Evolutionary conservation across 1,140 invertebrate genomes (phyloP), one percentile per base, ranked within the genome.

Genomic region (Dinoponera quadriceps): DNA sequence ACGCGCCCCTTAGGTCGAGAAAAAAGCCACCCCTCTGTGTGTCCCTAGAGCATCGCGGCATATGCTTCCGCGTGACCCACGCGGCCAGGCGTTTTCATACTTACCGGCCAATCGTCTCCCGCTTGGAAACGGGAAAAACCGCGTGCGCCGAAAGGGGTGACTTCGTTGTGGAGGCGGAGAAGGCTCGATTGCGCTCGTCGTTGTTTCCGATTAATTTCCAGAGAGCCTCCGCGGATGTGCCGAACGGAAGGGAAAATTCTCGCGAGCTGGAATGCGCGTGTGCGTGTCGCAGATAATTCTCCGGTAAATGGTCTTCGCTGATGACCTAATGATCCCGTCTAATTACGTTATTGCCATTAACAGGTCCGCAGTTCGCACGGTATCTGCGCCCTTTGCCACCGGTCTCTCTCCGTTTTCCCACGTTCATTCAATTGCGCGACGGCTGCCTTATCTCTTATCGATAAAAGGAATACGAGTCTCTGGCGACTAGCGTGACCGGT

Each of bases 381-480:
- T 85, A 88, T 71, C 86, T 88, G 82, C 59, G 25, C n/a, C 54
- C 22, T 51, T 68, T 68, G 33, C 49, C 48, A 49, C 9, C 25
- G 44, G 33, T 33, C 33, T 54, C 59, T 77, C 69, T 66, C 73
- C 62, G 73, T 83, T 91, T 86, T 92, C 91, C 89, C 91, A 91
- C 91, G 90, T 90, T 91, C 78, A 90, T 92, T 89, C 89, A 78
- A 73, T 82, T 22, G 22, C 63, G 71, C 84, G 51, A 44, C 33
- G 65, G 74, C 38, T 44, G 88, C 86, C 87, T 92, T 91, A 91
- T 92, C 91, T 86, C 29, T 84, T 90, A 86, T 87, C 85, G 81
- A 84, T 71, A 66, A 9, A 44, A 44, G 33, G 84, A 78, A 88
- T 84, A 87, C 62, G 82, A 88, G 62, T 88, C 68, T 14, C 68